Base-by-base conservation (phyloP, 2,113 vertebrate genomes). In the Sinocyclocheilus anophthalmus region DNA sequence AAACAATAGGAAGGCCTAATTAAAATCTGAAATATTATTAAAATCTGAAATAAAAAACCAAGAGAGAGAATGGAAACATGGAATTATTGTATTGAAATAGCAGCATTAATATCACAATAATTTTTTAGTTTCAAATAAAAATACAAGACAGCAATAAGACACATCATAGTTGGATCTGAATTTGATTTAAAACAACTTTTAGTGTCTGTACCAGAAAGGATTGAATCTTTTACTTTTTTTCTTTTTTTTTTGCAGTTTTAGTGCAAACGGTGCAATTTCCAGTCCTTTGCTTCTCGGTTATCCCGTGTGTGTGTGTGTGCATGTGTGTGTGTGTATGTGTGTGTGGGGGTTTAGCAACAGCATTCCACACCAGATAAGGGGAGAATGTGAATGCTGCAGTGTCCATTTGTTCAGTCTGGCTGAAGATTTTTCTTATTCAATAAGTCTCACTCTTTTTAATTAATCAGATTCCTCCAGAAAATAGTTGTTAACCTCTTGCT, bases 351-450 rank as follows among this genome's bases (percentile, higher is more conserved):
- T 39, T 33, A 37, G 48, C 18, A 22, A 20, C 65, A 33, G 53
- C 81, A 88, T 88, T 88, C 87, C 81, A 39, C 45, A 72, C 18
- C 53, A 67, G 81, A 88, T 88, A 86, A 86, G 81, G 11, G 37
- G 33, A 69, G 67, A 86, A 84, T 88, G 84, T 73, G 57, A 78
- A 53, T 59, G 81, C 70, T 73, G 22, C 39, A 45, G 30, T 79
- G 24, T 45, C 48, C 24, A 3, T 53, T 5, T 76, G 24, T 24
- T 84, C 85, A 69, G 45, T 86, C 63, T 72, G 30, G 42, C 13
- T 55, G 67, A 83, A 83, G 75, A 53, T 67, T 63, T 78, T 63
- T 65, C 30, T 26, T 77, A 63, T 79, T 80, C 61, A 72, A 67
- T 53, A 70, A 81, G 39, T 81, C 69, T 50, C 7, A 72, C 3